Conservation (phyloP, 1,140 invertebrate species). For the Euura lappo region DNA sequence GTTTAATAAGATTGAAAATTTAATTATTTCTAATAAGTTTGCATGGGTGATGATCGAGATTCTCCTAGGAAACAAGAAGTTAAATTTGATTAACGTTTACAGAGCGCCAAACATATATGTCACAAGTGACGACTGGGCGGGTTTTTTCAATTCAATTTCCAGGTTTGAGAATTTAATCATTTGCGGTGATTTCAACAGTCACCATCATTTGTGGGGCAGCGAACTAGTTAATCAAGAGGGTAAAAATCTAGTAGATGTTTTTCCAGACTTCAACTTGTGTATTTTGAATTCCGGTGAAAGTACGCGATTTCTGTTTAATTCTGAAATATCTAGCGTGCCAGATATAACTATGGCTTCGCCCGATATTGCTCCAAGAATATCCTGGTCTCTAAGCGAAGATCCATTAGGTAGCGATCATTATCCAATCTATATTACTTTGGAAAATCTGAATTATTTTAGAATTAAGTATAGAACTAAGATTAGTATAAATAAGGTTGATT, state of each 20-base stretch:
- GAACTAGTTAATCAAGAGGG: not conserved
- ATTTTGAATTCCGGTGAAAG: not conserved
- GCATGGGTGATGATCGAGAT: too few relatives aligned
- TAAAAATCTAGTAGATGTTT: not conserved
- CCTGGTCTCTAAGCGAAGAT: not conserved
- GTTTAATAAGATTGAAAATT: too few relatives aligned
- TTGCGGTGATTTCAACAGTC: conserved; percentile 26
- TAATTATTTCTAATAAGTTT: too few relatives aligned
- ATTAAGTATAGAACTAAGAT: not conserved
- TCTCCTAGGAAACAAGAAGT: too few relatives aligned
- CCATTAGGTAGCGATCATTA: not conserved
- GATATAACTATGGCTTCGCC: not conserved
- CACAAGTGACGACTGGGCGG: too few relatives aligned
- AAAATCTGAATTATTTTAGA: not conserved
- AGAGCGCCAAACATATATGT: too few relatives aligned
- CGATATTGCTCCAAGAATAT: not conserved
- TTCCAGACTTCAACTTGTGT: not conserved
- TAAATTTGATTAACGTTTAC: too few relatives aligned
- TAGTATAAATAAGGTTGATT: not conserved
- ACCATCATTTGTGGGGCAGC: conserved; percentile 24
- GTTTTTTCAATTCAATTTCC: too few relatives aligned
- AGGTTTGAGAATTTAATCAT: not conserved
- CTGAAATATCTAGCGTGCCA: not conserved
- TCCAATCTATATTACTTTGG: not conserved
- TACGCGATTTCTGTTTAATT: not conserved